Conservation (phyloP, 1,140 invertebrate species). For the Drosophila bocki region DNA sequence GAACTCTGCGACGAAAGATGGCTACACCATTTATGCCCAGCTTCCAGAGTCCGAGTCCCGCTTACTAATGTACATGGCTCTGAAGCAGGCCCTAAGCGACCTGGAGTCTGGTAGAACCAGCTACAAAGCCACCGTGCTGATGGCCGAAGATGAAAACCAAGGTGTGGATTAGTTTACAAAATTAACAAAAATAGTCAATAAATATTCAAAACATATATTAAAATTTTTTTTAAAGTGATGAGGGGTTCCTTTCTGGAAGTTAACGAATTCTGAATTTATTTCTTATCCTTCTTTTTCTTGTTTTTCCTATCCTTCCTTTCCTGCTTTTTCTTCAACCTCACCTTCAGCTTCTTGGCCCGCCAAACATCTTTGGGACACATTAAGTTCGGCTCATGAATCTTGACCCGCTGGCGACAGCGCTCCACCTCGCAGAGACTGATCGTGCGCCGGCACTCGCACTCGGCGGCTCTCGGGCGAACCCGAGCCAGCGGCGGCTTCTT, state of each 20-base stretch:
- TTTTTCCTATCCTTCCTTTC: background rate
- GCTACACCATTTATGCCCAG: background rate
- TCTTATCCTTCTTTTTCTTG: background rate
- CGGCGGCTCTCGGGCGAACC: background rate
- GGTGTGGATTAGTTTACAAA: background rate
- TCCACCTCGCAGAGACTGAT: slow-evolving; percentile 23
- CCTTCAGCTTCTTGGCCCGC: background rate
- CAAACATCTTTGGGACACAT: slow-evolving; percentile 17
- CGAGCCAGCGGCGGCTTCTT: slow-evolving; percentile 16
- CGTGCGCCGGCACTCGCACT: slow-evolving; percentile 35
- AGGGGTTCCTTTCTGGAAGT: background rate
- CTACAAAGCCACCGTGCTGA: slow-evolving; percentile 22
- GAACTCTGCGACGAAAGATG: background rate
- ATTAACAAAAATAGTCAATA: background rate
- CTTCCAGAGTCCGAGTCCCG: slow-evolving; percentile 30
- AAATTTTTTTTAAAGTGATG: background rate
- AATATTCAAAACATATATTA: background rate
- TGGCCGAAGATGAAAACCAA: background rate
- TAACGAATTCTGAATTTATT: slow-evolving; percentile 3
- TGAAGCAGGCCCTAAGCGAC: slow-evolving; percentile 22
- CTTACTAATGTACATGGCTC: slow-evolving; percentile 26
- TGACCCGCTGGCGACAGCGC: slow-evolving; percentile 4
- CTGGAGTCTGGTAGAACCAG: slow-evolving; percentile 16
- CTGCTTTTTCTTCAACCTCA: background rate
- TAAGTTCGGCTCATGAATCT: slow-evolving; percentile 3